Conservation (phyloP, 2,113 vertebrate genomes). For the Syngnathus typhle region DNA sequence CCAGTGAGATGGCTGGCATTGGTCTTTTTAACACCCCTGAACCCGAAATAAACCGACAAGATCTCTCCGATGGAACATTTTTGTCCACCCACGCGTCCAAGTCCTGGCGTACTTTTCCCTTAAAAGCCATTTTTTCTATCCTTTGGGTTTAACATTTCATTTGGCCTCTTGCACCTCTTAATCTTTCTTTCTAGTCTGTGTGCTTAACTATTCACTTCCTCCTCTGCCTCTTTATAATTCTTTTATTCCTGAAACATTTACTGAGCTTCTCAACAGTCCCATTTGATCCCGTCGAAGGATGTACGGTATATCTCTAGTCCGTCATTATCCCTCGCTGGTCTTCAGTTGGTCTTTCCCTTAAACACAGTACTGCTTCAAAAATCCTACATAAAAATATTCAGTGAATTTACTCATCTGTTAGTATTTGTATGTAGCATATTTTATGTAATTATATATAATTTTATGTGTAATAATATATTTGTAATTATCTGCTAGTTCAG, state of each 20-base stretch:
- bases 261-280: neutral
- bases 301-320: neutral
- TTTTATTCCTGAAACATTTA: conserved; percentile 16
- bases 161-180: conserved; percentile 29
- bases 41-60: conserved; percentile 77
- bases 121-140: conserved; percentile 57
- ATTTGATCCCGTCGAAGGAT: conserved; percentile 2
- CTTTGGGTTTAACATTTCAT: conserved; percentile 32
- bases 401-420: too few relatives aligned
- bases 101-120: conserved; percentile 26
- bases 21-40: conserved; percentile 77
- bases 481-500: too few relatives aligned
- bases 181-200: conserved; percentile 14
- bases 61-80: conserved; percentile 29
- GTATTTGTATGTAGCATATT: too few relatives aligned
- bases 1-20: conserved; percentile 61
- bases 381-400: too few relatives aligned
- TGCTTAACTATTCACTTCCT: conserved; percentile 18
- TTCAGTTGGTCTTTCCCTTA: neutral
- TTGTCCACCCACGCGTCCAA: conserved; percentile 20
- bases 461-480: too few relatives aligned
- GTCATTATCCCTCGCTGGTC: neutral
- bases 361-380: neutral
- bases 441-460: neutral
- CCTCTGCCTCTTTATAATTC: conserved; percentile 10